Evolutionary conservation across 2,888 invertebrate genomes (phyloP).

Genomic region (Pogonocherus hispidulus): DNA sequence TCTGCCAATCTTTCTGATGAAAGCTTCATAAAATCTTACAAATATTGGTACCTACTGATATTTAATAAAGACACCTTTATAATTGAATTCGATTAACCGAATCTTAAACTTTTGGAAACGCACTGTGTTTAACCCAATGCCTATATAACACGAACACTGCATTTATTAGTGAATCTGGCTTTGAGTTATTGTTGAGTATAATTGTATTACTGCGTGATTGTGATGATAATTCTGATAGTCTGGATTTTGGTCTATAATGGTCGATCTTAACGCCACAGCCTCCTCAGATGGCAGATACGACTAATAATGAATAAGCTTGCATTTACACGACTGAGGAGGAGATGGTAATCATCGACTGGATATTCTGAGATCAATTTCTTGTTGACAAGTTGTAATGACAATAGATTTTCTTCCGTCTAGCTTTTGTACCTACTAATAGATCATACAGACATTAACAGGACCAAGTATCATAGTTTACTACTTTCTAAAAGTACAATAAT

Average conservation of each 20-base stretch:
- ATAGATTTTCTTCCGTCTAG: no score
- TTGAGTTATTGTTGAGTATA: slow-evolving; percentile 33
- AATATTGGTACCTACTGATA: no score
- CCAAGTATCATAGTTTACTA: no score
- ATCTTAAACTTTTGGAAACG: slow-evolving; percentile 26
- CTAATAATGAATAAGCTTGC: neutral
- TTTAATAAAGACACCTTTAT: no score
- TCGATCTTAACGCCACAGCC: slow-evolving; percentile 4
- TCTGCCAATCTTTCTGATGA: no score
- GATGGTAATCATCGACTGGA: neutral
- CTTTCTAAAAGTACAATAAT: no score
- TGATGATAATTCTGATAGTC: slow-evolving; percentile 54
- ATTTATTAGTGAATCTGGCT: slow-evolving; percentile 23
- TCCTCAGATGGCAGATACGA: slow-evolving; percentile 7
- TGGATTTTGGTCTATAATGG: slow-evolving; percentile 53
- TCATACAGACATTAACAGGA: no score
- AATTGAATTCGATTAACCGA: no score
- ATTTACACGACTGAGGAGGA: neutral
- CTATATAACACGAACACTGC: slow-evolving; percentile 12
- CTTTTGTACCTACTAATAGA: no score
- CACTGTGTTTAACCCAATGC: slow-evolving; percentile 12
- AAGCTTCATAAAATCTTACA: no score
- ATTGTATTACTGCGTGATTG: slow-evolving; percentile 45
- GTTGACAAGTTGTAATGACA: neutral
- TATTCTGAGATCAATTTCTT: neutral